Evolutionary conservation across 2,113 vertebrate genomes (phyloP).

Genomic region (Myiopsitta monachus): DNA sequence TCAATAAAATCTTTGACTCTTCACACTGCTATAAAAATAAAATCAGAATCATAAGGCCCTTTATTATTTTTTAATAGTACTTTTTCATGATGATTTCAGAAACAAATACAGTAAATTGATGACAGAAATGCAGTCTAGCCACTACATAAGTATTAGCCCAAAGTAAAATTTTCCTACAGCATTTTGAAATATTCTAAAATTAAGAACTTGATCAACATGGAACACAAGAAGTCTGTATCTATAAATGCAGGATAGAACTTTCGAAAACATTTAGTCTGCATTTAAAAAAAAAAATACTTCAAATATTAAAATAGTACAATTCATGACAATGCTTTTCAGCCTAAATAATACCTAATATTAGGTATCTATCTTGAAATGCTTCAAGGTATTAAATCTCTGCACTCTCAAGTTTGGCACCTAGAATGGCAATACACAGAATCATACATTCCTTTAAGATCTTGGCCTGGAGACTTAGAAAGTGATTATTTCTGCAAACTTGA

Average conservation of each 20-base stretch:
- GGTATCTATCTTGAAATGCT: not conserved
- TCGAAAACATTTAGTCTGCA: not conserved
- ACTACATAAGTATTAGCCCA: not conserved
- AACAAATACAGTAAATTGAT: conserved; percentile 24
- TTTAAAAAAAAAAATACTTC: not conserved
- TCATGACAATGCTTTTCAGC: not conserved
- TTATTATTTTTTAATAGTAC: not conserved
- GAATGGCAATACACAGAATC: not conserved
- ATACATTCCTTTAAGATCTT: not conserved
- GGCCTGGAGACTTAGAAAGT: not conserved
- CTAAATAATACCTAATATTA: not conserved
- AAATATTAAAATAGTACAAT: not conserved
- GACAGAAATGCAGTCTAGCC: conserved; percentile 32
- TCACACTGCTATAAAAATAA: conserved; percentile 35
- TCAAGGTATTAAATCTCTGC: not conserved
- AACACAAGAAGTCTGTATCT: not conserved
- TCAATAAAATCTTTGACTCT: conserved; percentile 37
- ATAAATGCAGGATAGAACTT: not conserved
- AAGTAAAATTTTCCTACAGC: not conserved
- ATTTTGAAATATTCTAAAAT: conserved; percentile 36
- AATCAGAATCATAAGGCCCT: conserved; percentile 23
- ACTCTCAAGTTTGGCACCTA: not conserved
- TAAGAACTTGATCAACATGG: not conserved
- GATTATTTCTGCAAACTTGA: not conserved
- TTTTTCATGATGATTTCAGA: conserved; percentile 30